phyloP scores from a whole-genome alignment of 2,797 vertebrate species.

The Cirrhinus mrigala region DNA sequence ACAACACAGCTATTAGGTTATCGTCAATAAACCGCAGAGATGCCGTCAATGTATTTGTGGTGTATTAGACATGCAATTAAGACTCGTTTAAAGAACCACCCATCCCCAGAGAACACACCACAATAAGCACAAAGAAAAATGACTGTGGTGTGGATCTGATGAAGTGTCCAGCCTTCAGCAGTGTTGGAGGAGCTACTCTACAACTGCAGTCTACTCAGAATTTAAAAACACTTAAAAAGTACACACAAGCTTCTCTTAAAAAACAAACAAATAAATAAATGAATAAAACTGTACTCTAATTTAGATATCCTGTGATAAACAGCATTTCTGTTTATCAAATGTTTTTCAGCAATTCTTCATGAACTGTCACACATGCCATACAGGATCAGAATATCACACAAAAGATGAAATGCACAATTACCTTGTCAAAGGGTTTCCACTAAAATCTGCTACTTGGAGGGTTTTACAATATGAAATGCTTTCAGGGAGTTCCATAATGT shows the following conservation, averaged over 20 bases:
- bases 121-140: constrained; percentile 9
- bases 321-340: background rate
- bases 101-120: background rate
- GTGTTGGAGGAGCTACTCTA: background rate
- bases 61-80: background rate
- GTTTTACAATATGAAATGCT: constrained; percentile 97
- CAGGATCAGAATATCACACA: background rate
- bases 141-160: background rate
- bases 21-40: background rate
- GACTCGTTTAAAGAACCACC: background rate
- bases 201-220: background rate
- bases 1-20: background rate
- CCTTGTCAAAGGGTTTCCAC: constrained; percentile 97
- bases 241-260: background rate
- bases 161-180: background rate
- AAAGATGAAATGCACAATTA: constrained; percentile 69
- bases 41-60: background rate
- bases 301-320: background rate
- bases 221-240: background rate
- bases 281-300: background rate
- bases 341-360: background rate
- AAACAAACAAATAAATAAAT: background rate
- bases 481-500: constrained; percentile 97
- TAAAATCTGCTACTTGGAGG: constrained; percentile 98
- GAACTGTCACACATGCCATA: background rate